Base-by-base conservation (phyloP, 1,140 invertebrate species). In the Doryteuthis pealeii region DNA sequence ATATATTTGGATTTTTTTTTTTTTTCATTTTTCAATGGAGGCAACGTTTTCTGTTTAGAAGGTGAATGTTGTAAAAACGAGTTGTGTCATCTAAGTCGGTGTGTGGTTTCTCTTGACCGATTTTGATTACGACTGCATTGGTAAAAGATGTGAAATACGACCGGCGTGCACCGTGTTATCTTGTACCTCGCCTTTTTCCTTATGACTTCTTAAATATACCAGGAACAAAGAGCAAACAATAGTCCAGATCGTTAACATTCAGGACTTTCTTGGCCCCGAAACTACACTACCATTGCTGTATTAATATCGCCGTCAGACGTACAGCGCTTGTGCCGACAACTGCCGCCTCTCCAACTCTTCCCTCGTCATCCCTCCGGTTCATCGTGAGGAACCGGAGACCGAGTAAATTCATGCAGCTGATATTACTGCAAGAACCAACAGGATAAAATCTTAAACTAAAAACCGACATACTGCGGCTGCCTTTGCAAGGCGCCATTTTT, bases 341-440 rank as follows among this genome's bases (percentile, higher is more conserved):
- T 81, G 93, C 85, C 58, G 96, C 96, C 88, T 99, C n/a, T n/a
- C 97, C 70, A 89, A 77, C 82, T 90, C 88, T 83, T 99, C 98
- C 77, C 97, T 89, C 96, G 92, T 88, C 99, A 98, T 85, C 99
- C 95, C 82, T 95, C 94, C 1, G 94, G 86, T 96, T 95, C 95
- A 99, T 98, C 26, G 98, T 99, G 83, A 99, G 94, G 90, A 99
- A 99, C 82, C 98, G 91, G 79, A 99, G 91, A 73, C 99, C 97
- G 74, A 99, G 91, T 77, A 99, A 90, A 90, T 99, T 99, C 88
- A 99, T 94, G 95, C 98, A 71, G 98, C 98, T 73, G 97, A 97
- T 62, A 99, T 96, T 75, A 99, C 98, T n/a, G 97, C 97, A 86
- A 99, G 91, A 58, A 98, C 98, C 88, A 99, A 99, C 62, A 99